These are phyloP conservation scores for Druon quercuslanigerum DNA, from an alignment of 1,140 invertebrate genomes.

Conservation along the genomic window DNA sequence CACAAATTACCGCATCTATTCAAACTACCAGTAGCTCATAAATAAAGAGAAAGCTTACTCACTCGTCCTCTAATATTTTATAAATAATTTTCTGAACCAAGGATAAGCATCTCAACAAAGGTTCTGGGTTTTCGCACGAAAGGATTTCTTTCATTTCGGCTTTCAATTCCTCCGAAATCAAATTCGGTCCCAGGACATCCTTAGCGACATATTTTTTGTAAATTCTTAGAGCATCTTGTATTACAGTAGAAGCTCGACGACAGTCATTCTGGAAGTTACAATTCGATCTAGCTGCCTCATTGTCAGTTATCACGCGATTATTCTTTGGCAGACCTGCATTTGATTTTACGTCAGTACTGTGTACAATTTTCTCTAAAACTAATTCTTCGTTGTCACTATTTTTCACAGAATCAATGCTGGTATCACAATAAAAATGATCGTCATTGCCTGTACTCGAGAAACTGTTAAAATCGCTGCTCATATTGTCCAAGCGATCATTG, in stretches of 20 bases:
- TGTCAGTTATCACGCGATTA: conserved; percentile 54
- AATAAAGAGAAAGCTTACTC: conserved; percentile 59
- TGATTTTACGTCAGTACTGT: conserved; percentile 45
- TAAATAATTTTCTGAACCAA: conserved; percentile 65
- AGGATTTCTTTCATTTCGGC: conserved; percentile 71
- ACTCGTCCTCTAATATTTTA: conserved; percentile 67
- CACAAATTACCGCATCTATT: neutral
- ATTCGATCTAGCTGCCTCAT: conserved; percentile 49
- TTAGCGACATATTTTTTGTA: conserved; percentile 76
- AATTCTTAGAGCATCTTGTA: conserved; percentile 74
- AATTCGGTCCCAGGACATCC: conserved; percentile 67
- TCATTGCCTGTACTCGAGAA: neutral
- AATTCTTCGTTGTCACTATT: conserved; percentile 44
- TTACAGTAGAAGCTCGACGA: conserved; percentile 52
- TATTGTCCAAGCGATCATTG: conserved; percentile 36
- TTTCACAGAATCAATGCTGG: conserved; percentile 22
- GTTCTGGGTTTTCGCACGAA: conserved; percentile 60
- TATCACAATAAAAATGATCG: conserved; percentile 23
- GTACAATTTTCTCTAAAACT: conserved; percentile 58
- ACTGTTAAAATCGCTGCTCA: conserved; percentile 5
- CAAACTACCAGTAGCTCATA: conserved; percentile 28
- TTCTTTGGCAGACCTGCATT: conserved; percentile 64
- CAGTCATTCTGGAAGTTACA: conserved; percentile 39
- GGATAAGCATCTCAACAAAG: conserved; percentile 63
- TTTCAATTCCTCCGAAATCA: conserved; percentile 70